A percentile compares a stretch with the other conserved stretches of the same genome.
These are phyloP conservation scores for Osmerus eperlanus DNA, from an alignment of 2,113 vertebrate genomes.

Conservation along the genomic window DNA sequence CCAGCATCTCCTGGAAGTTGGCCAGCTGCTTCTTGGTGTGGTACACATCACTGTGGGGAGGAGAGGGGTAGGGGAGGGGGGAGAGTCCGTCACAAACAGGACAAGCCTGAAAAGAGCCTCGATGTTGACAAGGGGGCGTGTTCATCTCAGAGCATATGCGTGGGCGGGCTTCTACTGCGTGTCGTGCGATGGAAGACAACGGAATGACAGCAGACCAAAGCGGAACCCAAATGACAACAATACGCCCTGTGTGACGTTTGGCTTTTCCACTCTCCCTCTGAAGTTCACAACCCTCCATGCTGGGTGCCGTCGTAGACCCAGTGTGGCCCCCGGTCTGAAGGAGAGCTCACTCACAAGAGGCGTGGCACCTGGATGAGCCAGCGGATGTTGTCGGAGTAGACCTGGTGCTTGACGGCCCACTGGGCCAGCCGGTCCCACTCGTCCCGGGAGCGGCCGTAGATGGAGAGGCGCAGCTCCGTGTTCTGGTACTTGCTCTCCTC, in stretches of 20 bases:
- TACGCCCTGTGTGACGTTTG: too few relatives aligned
- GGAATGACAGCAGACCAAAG: neutral
- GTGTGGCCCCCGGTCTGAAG: neutral
- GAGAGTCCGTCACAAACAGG: neutral
- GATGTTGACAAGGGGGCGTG: too few relatives aligned
- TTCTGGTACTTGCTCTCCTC: constrained; percentile 99
- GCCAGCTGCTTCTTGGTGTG: constrained; percentile 89
- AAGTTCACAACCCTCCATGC: too few relatives aligned
- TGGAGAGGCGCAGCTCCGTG: constrained; percentile 88
- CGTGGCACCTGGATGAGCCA: constrained; percentile 96
- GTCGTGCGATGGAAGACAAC: neutral
- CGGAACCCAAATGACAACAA: neutral
- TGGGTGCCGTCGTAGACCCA: neutral
- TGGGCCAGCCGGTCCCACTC: constrained; percentile 93
- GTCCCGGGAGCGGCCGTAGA: constrained; percentile 88
- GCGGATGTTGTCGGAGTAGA: constrained; percentile 94
- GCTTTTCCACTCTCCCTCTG: too few relatives aligned
- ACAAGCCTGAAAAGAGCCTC: too few relatives aligned
- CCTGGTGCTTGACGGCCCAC: constrained; percentile 85
- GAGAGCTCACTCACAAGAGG: constrained; percentile 83
- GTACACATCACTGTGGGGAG: constrained; percentile 82
- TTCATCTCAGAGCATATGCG: too few relatives aligned
- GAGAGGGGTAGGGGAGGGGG: neutral
- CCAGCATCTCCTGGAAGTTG: constrained; percentile 97
- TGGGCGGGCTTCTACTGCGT: too few relatives aligned